These are phyloP conservation scores for Alentia gelatinosa DNA, from an alignment of 2,888 invertebrate genomes.

Conservation along the genomic window DNA sequence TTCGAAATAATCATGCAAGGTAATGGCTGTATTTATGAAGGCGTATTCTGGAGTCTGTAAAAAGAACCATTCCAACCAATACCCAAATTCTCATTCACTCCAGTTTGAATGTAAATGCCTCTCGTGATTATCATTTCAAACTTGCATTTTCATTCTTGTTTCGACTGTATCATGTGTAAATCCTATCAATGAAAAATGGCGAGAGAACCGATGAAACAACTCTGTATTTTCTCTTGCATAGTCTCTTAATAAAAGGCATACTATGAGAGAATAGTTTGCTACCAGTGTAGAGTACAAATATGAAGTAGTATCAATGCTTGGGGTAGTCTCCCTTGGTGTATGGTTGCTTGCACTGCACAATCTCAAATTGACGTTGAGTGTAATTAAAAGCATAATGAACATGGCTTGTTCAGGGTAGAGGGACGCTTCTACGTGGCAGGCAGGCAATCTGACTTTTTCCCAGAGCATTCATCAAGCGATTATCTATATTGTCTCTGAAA, in stretches of 20 bases:
- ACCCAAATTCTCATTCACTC: too few species aligned
- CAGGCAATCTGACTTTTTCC: background rate
- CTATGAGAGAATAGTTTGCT: background rate
- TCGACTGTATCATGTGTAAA: too few species aligned
- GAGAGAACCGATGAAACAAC: background rate
- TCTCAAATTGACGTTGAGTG: background rate
- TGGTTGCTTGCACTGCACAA: background rate
- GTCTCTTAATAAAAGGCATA: background rate
- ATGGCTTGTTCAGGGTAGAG: background rate
- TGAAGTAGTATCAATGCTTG: background rate
- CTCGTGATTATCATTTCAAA: background rate
- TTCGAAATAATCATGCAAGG: background rate
- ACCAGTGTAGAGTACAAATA: too few species aligned
- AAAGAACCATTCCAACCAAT: too few species aligned
- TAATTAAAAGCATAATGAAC: constrained; percentile 20
- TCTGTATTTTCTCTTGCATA: background rate
- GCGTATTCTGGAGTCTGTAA: too few species aligned
- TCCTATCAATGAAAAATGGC: too few species aligned
- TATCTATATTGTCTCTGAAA: background rate
- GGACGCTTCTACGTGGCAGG: background rate
- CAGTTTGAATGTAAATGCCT: too few species aligned
- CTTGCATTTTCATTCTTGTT: too few species aligned
- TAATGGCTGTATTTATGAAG: too few species aligned
- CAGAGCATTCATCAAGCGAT: background rate
- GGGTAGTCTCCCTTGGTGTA: background rate